These are phyloP conservation scores for Enteromius paludinosus DNA, from an alignment of 2,797 vertebrate genomes.

Conservation along the genomic window DNA sequence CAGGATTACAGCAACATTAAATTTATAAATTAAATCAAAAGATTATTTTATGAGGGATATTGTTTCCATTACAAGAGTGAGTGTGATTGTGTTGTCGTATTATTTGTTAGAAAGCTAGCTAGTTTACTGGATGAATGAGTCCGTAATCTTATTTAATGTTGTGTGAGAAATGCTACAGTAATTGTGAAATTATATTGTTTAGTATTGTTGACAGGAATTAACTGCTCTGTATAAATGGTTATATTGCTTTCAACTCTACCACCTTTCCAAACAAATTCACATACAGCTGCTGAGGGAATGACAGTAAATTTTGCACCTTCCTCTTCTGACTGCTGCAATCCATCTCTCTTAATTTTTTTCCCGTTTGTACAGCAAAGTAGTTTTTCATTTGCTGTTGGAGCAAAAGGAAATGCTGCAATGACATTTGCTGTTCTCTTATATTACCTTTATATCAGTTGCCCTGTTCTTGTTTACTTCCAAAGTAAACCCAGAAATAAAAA, in stretches of 20 bases:
- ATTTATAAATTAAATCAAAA: background rate
- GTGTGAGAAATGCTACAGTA: constrained; percentile 23
- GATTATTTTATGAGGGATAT: background rate
- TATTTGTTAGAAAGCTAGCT: constrained; percentile 28
- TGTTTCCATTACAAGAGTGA: constrained; percentile 3
- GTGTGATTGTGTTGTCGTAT: constrained; percentile 2
- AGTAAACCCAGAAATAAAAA: constrained; percentile 5
- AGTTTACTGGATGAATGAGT: constrained; percentile 24
- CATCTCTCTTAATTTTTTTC: background rate
- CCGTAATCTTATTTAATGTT: constrained; percentile 33
- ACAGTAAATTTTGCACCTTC: constrained; percentile 9
- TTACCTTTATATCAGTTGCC: background rate
- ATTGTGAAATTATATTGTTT: constrained; percentile 34
- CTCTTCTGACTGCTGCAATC: background rate
- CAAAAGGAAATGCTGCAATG: background rate
- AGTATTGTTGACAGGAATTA: constrained; percentile 31
- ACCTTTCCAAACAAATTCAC: constrained; percentile 20
- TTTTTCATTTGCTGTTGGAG: background rate
- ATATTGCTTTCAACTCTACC: constrained; percentile 18
- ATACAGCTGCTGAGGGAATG: background rate
- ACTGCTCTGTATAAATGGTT: constrained; percentile 22
- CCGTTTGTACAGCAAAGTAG: constrained; percentile 1
- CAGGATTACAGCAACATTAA: background rate
- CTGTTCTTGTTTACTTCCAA: background rate
- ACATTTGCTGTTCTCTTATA: constrained; percentile 12